These are phyloP conservation scores for Stylophora pistillata DNA, from an alignment of 64 coral and sea anemone species.

Conservation along the genomic window DNA sequence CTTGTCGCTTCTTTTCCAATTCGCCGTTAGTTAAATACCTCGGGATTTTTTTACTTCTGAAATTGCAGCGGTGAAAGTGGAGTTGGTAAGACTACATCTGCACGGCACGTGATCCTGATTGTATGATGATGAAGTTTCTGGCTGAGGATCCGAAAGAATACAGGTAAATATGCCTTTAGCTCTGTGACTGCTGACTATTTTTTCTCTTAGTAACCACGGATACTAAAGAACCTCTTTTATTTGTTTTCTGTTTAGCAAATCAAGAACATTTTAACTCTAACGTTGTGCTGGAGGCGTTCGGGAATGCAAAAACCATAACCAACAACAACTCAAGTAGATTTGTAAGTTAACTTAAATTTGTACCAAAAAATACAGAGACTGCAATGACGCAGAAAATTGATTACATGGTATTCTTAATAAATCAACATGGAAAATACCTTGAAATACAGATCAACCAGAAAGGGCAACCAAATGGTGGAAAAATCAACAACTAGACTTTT, in stretches of 20 bases:
- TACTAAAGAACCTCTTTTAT: neutral
- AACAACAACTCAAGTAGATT: conserved; percentile 94
- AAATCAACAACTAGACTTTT: conserved; percentile 86
- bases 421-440: conserved; percentile 82
- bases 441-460: conserved; percentile 77
- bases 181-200: neutral
- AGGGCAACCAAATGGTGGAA: conserved; percentile 84
- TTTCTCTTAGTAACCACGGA: neutral
- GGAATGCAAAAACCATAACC: conserved; percentile 85
- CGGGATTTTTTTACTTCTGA: neutral
- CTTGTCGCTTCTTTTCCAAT: neutral
- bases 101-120: conserved; percentile 75
- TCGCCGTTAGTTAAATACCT: neutral
- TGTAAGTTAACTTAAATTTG: conserved; percentile 60
- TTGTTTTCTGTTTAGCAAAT: conserved; percentile 49
- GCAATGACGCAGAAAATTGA: neutral
- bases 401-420: neutral
- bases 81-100: conserved; percentile 84
- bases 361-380: neutral
- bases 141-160: conserved; percentile 65
- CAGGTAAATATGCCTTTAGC: conserved; percentile 44
- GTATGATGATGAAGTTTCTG: conserved; percentile 69
- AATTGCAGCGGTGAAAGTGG: conserved; percentile 74
- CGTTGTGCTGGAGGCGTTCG: conserved; percentile 86
- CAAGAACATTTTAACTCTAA: conserved; percentile 80